phyloP scores from a whole-genome alignment of 2,797 vertebrate species.

The Eupleurogrammus muticus region DNA sequence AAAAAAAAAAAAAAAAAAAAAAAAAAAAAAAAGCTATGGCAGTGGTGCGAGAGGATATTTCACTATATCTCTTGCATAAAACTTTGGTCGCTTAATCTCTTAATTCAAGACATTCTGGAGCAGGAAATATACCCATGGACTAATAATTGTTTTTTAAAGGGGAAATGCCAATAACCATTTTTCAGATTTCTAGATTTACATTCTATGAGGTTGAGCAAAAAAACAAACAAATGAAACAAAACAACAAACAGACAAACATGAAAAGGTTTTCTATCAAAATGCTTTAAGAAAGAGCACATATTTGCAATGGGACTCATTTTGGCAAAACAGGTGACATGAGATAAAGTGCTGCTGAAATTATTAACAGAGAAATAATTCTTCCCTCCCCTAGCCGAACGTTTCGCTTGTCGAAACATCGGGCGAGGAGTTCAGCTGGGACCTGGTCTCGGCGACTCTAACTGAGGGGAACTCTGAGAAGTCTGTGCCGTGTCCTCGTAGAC shows the following conservation, averaged over 20 bases:
- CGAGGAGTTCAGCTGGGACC: slow-evolving; percentile 96
- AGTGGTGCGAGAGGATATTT: slow-evolving; percentile 34
- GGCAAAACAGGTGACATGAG: slow-evolving; percentile 86
- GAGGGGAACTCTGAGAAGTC: slow-evolving; percentile 98
- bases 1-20: slow-evolving; percentile 56
- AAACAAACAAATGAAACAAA: slow-evolving; percentile 12
- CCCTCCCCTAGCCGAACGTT: slow-evolving; percentile 91
- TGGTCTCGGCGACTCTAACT: slow-evolving; percentile 94
- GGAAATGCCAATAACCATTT: slow-evolving; percentile 43
- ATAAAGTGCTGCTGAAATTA: slow-evolving; percentile 94
- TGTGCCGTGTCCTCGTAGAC: slow-evolving; percentile 92
- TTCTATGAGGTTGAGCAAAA: slow-evolving; percentile 25
- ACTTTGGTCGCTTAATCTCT: slow-evolving; percentile 73
- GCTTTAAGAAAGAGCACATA: slow-evolving; percentile 60
- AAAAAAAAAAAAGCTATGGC: slow-evolving; percentile 50
- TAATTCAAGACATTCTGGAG: slow-evolving; percentile 59
- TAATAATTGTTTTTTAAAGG: slow-evolving; percentile 24
- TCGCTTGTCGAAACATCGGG: slow-evolving; percentile 95
- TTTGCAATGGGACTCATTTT: slow-evolving; percentile 85
- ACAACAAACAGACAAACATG: no score
- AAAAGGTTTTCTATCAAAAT: slow-evolving; percentile 36
- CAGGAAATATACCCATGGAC: slow-evolving; percentile 28
- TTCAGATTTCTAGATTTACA: slow-evolving; percentile 30
- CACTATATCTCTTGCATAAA: slow-evolving; percentile 41
- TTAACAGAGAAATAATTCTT: slow-evolving; percentile 61